Percentiles rank a stretch among this genome's conserved stretches.
Conservation (phyloP, 2,113 vertebrate species). For the Alces alces region DNA sequence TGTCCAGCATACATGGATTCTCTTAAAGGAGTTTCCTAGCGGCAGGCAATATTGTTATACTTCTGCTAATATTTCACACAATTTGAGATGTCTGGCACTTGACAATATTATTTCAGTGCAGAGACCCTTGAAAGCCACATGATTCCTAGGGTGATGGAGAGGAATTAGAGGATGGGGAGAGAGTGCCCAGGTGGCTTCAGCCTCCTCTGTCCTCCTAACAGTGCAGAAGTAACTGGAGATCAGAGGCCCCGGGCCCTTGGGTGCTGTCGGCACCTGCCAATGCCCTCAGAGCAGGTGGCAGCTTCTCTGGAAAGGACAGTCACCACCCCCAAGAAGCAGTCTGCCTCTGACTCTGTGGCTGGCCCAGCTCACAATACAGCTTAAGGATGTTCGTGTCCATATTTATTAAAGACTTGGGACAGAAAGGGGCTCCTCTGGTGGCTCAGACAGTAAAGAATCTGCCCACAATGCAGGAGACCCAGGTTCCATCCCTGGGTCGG, state of each 20-base stretch:
- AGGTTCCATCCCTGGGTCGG: background rate
- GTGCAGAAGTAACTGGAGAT: background rate
- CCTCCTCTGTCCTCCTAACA: background rate
- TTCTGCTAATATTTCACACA: background rate
- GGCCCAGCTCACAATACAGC: accelerated
- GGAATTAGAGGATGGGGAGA: accelerated
- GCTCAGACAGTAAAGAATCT: background rate
- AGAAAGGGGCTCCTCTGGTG: background rate
- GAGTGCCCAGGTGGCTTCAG: accelerated
- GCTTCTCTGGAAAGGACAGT: background rate
- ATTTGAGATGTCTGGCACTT: background rate
- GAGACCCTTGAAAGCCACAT: background rate
- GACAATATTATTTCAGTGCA: background rate
- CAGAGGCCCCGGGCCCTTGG: accelerated
- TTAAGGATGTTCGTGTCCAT: accelerated
- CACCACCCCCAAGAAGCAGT: background rate
- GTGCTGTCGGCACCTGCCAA: background rate
- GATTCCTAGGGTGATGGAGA: accelerated
- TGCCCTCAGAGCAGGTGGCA: background rate
- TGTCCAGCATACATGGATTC: background rate
- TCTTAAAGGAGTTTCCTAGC: background rate
- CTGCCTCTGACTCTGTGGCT: no score
- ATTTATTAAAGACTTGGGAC: accelerated
- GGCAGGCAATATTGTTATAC: background rate
- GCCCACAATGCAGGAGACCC: background rate